phyloP scores from a whole-genome alignment of 2,797 vertebrate species.

The Poeciliopsis presidionis region DNA sequence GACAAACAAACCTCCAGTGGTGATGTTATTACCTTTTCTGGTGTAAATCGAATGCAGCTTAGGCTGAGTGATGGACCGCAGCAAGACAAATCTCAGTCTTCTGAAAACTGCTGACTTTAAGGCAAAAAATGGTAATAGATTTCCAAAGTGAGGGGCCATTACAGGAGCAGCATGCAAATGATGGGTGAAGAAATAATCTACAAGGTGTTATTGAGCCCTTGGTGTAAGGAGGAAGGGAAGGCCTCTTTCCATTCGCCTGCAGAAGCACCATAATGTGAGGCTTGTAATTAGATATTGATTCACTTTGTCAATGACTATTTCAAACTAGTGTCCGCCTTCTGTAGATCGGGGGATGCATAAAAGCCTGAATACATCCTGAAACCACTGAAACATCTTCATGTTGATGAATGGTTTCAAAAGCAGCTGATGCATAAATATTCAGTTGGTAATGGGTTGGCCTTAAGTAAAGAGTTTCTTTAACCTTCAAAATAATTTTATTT shows the following conservation, averaged over 20 bases:
- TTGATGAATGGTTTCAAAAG: slow-evolving; percentile 44
- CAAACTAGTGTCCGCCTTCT: slow-evolving; percentile 64
- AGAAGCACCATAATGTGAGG: slow-evolving; percentile 70
- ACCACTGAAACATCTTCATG: slow-evolving; percentile 65
- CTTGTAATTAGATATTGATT: slow-evolving; percentile 92
- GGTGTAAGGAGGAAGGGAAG: slow-evolving; percentile 70
- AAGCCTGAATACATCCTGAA: slow-evolving; percentile 79
- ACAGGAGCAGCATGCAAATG: slow-evolving; percentile 76
- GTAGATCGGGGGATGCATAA: slow-evolving; percentile 62
- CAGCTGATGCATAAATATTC: slow-evolving; percentile 31
- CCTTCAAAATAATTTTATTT: slow-evolving; percentile 26
- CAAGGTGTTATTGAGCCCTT: slow-evolving; percentile 70
- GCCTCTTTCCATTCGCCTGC: slow-evolving; percentile 55
- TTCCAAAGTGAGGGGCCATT: slow-evolving; percentile 64
- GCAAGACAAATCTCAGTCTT: slow-evolving; percentile 61
- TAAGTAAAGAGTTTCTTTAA: slow-evolving; percentile 23
- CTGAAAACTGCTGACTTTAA: slow-evolving; percentile 72
- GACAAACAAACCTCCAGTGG: slow-evolving; percentile 56
- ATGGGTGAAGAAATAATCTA: slow-evolving; percentile 78
- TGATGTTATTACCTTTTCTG: slow-evolving; percentile 54
- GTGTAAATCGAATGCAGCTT: slow-evolving; percentile 57
- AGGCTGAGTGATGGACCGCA: slow-evolving; percentile 50
- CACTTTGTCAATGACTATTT: slow-evolving; percentile 80
- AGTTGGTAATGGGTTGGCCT: background rate
- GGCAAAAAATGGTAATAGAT: slow-evolving; percentile 69